Evolutionary conservation across 2,113 vertebrate genomes (phyloP).

Genomic region (Cettia cetti): DNA sequence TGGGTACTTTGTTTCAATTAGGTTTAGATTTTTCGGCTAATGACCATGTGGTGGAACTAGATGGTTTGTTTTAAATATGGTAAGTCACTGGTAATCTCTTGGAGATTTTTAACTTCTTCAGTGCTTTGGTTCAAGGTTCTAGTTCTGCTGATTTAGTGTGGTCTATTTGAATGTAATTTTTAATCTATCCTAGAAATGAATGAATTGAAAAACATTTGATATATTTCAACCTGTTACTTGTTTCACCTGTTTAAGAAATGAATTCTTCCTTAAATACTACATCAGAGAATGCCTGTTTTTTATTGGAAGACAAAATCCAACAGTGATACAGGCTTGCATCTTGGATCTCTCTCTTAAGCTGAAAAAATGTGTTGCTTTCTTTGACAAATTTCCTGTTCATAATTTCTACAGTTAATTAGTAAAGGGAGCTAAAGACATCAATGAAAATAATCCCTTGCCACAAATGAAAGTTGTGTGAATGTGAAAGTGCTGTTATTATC

Average conservation of each 20-base stretch:
- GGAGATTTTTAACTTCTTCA: not conserved
- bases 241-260: not conserved
- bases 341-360: not conserved
- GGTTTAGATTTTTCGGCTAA: not conserved
- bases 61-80: not conserved
- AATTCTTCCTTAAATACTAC: not conserved
- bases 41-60: not conserved
- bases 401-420: not conserved
- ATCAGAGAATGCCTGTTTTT: not conserved
- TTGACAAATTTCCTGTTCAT: not conserved
- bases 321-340: not conserved
- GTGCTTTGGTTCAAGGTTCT: not conserved
- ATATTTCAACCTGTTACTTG: not conserved
- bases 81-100: not conserved
- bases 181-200: not conserved
- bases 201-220: not conserved
- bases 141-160: not conserved
- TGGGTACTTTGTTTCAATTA: not conserved
- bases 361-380: not conserved
- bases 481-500: not conserved
- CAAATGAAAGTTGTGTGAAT: not conserved
- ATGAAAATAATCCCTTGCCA: not conserved
- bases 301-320: not conserved
- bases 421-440: not conserved
- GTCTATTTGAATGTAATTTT: not conserved